A percentile compares a stretch with the other conserved stretches of the same genome.
These are phyloP conservation scores for Pelochelys cantorii DNA, from an alignment of 2,797 vertebrate species.

Conservation along the genomic window DNA sequence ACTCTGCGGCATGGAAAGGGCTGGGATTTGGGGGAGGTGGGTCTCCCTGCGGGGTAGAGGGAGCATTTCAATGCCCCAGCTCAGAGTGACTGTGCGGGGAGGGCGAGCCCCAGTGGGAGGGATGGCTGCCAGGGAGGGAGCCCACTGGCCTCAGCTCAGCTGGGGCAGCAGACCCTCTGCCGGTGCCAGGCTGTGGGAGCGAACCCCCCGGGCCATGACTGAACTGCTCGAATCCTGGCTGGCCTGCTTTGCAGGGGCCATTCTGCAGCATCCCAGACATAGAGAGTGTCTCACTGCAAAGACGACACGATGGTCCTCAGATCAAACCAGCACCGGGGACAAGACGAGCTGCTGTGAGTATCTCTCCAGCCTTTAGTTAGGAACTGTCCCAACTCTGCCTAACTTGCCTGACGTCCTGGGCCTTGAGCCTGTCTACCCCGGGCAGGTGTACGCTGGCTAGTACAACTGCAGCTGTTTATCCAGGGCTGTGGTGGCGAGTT, in stretches of 20 bases:
- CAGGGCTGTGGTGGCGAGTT: background rate
- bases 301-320: background rate
- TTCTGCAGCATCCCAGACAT: background rate
- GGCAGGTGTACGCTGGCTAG: too few relatives aligned
- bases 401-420: accelerated
- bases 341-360: background rate
- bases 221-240: background rate
- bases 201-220: background rate
- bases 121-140: background rate
- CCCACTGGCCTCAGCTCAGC: background rate
- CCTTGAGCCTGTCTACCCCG: accelerated
- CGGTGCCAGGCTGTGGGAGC: background rate
- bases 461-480: too few relatives aligned
- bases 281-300: background rate
- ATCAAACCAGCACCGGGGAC: too few relatives aligned
- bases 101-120: background rate
- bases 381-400: background rate
- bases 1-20: too few relatives aligned
- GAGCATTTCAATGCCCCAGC: too few relatives aligned
- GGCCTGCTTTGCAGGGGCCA: background rate
- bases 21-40: too few relatives aligned
- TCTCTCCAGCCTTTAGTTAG: background rate
- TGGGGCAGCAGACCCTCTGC: background rate
- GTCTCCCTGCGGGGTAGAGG: too few relatives aligned
- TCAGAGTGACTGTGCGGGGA: background rate